These are phyloP conservation scores for Poeciliopsis occidentalis DNA, from an alignment of 2,113 vertebrate genomes.

Conservation along the genomic window DNA sequence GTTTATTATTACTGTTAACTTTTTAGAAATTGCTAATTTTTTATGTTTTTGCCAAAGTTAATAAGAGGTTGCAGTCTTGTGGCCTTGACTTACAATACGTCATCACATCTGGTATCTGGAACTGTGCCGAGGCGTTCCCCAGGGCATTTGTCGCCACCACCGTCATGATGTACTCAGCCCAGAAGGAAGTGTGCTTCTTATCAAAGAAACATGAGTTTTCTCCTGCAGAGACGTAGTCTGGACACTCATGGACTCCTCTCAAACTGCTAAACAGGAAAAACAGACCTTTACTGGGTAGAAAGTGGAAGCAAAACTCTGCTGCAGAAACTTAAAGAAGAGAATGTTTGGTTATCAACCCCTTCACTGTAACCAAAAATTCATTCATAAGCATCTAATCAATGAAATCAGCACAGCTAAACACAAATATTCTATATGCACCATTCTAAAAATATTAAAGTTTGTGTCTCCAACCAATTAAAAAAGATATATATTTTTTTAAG, in stretches of 20 bases:
- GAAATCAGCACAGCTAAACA: too few relatives aligned
- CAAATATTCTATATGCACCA: too few relatives aligned
- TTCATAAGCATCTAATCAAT: not conserved
- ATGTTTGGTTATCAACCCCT: not conserved
- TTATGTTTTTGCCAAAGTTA: not conserved
- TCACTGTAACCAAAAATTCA: not conserved
- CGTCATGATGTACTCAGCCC: constrained; percentile 85
- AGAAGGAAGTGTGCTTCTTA: constrained; percentile 84
- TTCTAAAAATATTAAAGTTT: too few relatives aligned
- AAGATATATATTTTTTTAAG: too few relatives aligned
- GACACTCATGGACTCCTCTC: constrained; percentile 82
- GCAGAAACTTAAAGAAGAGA: constrained; percentile 2
- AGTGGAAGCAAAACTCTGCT: not conserved
- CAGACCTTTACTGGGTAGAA: constrained; percentile 10
- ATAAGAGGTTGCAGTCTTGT: too few relatives aligned
- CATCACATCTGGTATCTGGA: constrained; percentile 84
- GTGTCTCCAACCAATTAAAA: too few relatives aligned
- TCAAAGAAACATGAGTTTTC: constrained; percentile 90
- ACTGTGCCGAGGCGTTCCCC: constrained; percentile 83
- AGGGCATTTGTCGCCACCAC: constrained; percentile 85
- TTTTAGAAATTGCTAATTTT: not conserved
- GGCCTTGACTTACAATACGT: constrained; percentile 83
- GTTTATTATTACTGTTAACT: not conserved
- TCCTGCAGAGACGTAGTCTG: constrained; percentile 87
- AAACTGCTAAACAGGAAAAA: constrained; percentile 52